Percentiles rank a stretch among this genome's conserved stretches.
Conservation (phyloP, 2,113 vertebrate genomes). For the Oreochromis tanganicae region DNA sequence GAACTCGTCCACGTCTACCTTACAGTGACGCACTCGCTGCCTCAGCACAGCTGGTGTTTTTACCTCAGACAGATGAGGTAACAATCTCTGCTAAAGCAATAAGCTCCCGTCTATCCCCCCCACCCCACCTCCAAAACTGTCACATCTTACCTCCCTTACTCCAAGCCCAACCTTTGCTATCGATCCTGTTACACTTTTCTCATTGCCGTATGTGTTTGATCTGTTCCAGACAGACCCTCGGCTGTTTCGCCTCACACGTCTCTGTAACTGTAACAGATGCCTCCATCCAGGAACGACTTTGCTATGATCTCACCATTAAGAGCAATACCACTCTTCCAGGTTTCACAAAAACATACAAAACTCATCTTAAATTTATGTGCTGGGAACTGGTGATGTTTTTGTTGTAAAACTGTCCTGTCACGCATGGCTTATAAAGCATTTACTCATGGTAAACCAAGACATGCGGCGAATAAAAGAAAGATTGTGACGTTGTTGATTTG, state of each 20-base stretch:
- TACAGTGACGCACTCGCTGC: constrained; percentile 33
- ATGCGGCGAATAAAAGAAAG: neutral
- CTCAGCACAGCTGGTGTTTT: constrained; percentile 52
- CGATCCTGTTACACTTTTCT: constrained; percentile 42
- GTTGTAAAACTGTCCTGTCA: constrained; percentile 7
- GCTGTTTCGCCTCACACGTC: constrained; percentile 11
- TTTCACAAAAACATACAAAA: neutral
- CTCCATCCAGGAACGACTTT: neutral
- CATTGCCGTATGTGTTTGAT: constrained; percentile 29
- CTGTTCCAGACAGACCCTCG: constrained; percentile 46
- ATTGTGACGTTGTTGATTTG: neutral
- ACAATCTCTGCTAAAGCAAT: constrained; percentile 56
- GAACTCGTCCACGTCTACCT: neutral
- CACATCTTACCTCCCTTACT: constrained; percentile 7
- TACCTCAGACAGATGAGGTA: constrained; percentile 44
- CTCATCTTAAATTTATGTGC: constrained; percentile 6
- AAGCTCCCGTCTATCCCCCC: constrained; percentile 18
- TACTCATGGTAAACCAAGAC: neutral
- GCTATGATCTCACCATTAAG: constrained; percentile 36
- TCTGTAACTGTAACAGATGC: constrained; percentile 42
- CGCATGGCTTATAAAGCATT: neutral
- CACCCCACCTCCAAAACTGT: neutral
- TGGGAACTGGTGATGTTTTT: constrained; percentile 5
- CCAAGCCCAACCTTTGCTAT: constrained; percentile 7
- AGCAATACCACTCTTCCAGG: constrained; percentile 15